These are phyloP conservation scores for Heliconius erato DNA, from an alignment of 2,888 invertebrate species.

Conservation along the genomic window DNA sequence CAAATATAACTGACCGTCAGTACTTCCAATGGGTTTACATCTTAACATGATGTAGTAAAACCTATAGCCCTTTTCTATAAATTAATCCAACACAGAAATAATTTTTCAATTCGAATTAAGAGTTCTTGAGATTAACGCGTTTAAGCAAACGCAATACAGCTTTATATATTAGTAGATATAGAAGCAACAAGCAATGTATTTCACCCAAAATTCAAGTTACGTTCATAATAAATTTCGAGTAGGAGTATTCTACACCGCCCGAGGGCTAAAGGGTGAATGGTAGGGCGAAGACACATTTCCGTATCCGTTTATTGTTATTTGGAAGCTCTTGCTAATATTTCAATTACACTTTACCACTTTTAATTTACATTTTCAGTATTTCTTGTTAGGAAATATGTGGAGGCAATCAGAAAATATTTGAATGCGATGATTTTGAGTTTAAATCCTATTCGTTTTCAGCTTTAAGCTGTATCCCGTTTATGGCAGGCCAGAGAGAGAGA, in stretches of 20 bases:
- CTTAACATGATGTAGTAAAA: no score
- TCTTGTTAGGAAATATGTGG: neutral
- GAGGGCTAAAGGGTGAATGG: constrained; percentile 54
- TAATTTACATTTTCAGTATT: neutral
- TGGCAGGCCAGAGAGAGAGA: neutral
- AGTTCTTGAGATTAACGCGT: no score
- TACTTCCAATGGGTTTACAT: no score
- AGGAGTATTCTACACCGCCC: constrained; percentile 47
- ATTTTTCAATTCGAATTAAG: no score
- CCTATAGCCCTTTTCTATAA: no score
- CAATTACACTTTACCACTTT: constrained; percentile 20
- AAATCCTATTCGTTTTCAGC: neutral
- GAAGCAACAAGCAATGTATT: constrained; percentile 5
- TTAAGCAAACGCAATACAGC: no score
- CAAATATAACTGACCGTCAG: no score
- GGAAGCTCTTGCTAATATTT: constrained; percentile 43
- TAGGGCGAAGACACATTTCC: constrained; percentile 50
- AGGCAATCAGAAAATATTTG: neutral
- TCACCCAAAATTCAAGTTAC: neutral
- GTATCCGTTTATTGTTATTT: constrained; percentile 47
- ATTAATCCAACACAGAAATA: no score
- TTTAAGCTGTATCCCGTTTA: neutral
- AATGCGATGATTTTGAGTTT: neutral
- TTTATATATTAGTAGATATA: no score
- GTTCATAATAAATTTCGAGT: constrained; percentile 19